phyloP scores from a whole-genome alignment of 2,888 invertebrate genomes.

The Eudasyphora cyanicolor region DNA sequence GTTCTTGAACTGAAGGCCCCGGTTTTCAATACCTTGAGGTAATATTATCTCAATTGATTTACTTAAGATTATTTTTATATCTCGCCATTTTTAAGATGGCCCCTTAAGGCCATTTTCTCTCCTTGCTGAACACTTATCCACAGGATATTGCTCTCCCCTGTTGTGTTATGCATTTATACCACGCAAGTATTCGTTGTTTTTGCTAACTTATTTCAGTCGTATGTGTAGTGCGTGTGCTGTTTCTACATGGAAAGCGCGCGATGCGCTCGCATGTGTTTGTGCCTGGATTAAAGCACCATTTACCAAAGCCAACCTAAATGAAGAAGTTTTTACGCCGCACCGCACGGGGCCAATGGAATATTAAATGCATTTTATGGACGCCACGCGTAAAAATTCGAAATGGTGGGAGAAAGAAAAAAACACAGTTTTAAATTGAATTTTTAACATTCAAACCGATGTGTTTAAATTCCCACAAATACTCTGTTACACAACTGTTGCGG shows the following conservation, averaged over 20 bases:
- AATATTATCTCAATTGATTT: too few relatives aligned
- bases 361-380: background rate
- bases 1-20: too few relatives aligned
- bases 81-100: too few relatives aligned
- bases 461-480: background rate
- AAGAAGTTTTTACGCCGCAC: background rate
- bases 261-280: constrained; percentile 6
- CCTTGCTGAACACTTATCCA: too few relatives aligned
- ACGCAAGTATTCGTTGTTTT: too few relatives aligned
- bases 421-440: constrained; percentile 12
- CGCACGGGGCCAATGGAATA: background rate
- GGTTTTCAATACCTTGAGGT: too few relatives aligned
- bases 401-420: background rate
- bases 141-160: too few relatives aligned
- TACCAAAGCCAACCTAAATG: background rate
- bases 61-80: too few relatives aligned
- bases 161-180: too few relatives aligned
- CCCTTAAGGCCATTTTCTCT: too few relatives aligned
- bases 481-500: background rate
- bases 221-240: background rate
- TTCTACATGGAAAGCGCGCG: too few relatives aligned
- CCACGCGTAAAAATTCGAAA: background rate
- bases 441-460: background rate
- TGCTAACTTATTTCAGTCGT: too few relatives aligned
- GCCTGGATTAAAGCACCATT: background rate